Evolutionary conservation across 1,140 invertebrate species (phyloP).

Genomic region (Vanessa tameamea): DNA sequence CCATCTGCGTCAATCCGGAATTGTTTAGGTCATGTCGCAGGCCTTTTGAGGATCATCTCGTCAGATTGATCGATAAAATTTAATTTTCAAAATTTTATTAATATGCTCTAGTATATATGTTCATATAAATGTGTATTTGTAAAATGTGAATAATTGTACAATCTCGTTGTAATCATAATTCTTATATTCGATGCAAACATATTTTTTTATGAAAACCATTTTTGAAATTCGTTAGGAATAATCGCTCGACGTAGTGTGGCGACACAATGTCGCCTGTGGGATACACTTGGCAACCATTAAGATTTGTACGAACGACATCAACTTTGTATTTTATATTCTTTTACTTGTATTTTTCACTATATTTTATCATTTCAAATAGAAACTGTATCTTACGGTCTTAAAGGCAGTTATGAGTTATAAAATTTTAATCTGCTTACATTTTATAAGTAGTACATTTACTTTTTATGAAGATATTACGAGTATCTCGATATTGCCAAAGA

Average conservation of each 20-base stretch:
- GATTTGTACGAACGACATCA: conserved; percentile 3
- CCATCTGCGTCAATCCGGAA: conserved; percentile 36
- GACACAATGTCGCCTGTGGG: conserved; percentile 23
- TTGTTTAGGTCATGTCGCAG: conserved; percentile 19
- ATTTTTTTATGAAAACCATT: conserved; percentile 7
- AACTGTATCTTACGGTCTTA: too few species aligned
- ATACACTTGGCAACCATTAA: conserved; percentile 20
- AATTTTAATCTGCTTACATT: too few species aligned
- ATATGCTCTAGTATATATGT: too few species aligned
- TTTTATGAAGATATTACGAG: too few species aligned
- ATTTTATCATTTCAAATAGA: background rate
- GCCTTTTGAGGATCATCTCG: conserved; percentile 22
- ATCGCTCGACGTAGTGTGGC: conserved; percentile 22
- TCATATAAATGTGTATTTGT: too few species aligned
- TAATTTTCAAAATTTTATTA: too few species aligned
- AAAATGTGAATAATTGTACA: background rate
- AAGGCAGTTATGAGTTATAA: too few species aligned
- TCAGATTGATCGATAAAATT: conserved; percentile 19
- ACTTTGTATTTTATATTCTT: background rate
- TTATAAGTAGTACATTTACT: too few species aligned
- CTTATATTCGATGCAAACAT: background rate
- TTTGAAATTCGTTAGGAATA: conserved; percentile 26
- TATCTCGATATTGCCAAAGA: too few species aligned
- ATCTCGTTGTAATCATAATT: background rate
- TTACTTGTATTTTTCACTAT: background rate